Conservation (phyloP, 2,797 vertebrate species). For the Toxotes lorentzi region DNA sequence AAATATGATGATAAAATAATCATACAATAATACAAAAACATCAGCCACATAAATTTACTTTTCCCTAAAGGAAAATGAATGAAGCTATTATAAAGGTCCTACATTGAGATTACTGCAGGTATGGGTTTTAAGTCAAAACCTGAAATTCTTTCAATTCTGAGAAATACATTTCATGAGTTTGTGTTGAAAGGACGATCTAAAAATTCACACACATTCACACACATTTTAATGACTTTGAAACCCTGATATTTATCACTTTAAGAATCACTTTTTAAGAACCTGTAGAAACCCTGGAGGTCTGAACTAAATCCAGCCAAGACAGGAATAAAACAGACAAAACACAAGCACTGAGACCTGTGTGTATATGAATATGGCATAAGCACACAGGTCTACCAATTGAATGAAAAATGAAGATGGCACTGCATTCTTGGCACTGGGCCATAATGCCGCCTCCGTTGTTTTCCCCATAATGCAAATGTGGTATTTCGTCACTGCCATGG, state of each 20-base stretch:
- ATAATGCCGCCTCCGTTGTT: not conserved
- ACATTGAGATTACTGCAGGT: not conserved
- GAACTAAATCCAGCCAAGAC: not conserved
- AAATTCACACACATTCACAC: not conserved
- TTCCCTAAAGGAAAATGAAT: not conserved
- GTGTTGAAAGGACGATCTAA: too few relatives aligned
- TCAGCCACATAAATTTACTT: too few relatives aligned
- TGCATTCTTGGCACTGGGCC: not conserved
- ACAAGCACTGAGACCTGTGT: too few relatives aligned
- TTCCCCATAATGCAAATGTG: constrained; percentile 26
- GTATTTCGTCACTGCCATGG: not conserved
- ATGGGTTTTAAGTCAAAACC: not conserved
- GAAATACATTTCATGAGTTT: too few relatives aligned
- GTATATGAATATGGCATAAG: too few relatives aligned
- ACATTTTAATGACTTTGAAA: not conserved
- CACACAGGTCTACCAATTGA: too few relatives aligned
- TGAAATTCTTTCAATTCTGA: too few relatives aligned
- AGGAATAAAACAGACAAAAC: not conserved
- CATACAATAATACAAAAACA: not conserved
- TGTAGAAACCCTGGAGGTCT: not conserved
- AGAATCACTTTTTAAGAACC: too few relatives aligned
- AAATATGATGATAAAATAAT: not conserved
- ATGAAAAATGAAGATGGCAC: not conserved
- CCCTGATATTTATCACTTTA: not conserved
- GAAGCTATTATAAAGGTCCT: not conserved